Evolutionary conservation across 2,797 vertebrate species (phyloP).

Genomic region (Etheostoma nigrum): DNA sequence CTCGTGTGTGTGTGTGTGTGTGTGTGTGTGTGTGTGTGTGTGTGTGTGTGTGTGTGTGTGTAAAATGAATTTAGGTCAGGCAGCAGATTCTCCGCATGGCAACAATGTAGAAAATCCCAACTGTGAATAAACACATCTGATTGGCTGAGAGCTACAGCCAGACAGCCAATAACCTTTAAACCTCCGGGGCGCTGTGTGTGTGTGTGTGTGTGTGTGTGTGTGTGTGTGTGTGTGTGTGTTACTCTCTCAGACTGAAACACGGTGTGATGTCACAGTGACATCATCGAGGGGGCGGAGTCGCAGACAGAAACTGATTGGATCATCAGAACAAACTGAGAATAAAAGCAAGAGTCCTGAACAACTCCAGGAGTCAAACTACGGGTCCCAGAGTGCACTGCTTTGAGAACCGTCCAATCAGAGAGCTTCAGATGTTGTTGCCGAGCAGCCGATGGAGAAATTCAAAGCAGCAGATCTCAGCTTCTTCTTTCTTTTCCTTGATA

Average conservation of each 20-base stretch:
- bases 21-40: neutral
- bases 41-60: conserved; percentile 29
- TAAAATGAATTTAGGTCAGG: conserved; percentile 75
- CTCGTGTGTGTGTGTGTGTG: neutral
- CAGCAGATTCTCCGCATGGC: conserved; percentile 82
- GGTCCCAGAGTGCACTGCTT: conserved; percentile 37
- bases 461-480: neutral
- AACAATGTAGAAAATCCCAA: conserved; percentile 85
- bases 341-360: too few species aligned
- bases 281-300: conserved; percentile 22
- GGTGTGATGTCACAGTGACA: conserved; percentile 23
- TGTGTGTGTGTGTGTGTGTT: too few species aligned
- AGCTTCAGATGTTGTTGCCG: conserved; percentile 43
- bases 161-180: conserved; percentile 86
- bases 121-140: conserved; percentile 77
- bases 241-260: too few species aligned
- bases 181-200: conserved; percentile 55
- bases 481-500: too few species aligned
- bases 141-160: conserved; percentile 77
- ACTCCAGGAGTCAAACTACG: neutral
- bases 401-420: conserved; percentile 42
- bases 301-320: neutral
- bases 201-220: conserved; percentile 13
- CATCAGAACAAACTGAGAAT: neutral
- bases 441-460: conserved; percentile 19